These are phyloP conservation scores for Allolobophora icterica DNA, from an alignment of 2,888 invertebrate species.

Conservation along the genomic window DNA sequence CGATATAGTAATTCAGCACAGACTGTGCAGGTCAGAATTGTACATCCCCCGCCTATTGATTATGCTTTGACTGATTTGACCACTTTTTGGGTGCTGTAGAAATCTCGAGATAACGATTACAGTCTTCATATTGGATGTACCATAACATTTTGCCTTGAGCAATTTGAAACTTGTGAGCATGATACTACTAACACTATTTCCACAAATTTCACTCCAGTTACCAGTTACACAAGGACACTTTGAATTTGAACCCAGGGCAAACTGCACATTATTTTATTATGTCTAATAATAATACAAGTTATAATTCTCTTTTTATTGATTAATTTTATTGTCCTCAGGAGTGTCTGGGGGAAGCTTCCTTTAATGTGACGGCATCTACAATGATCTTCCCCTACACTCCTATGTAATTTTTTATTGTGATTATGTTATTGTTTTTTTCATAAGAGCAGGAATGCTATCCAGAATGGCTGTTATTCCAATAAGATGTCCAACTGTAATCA, in stretches of 20 bases:
- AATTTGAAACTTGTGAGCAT: not conserved
- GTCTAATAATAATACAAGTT: too few species aligned
- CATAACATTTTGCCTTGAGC: not conserved
- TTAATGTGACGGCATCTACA: too few species aligned
- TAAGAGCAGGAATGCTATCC: not conserved
- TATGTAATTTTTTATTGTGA: too few species aligned
- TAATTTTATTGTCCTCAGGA: too few species aligned
- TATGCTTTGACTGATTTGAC: too few species aligned
- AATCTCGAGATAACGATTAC: too few species aligned
- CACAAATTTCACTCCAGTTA: not conserved
- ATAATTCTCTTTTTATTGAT: too few species aligned
- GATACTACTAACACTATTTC: not conserved
- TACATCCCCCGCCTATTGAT: too few species aligned
- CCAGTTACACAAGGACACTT: not conserved
- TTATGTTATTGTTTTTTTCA: too few species aligned
- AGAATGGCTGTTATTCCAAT: not conserved
- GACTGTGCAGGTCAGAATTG: not conserved
- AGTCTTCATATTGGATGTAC: not conserved
- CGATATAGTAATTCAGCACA: not conserved
- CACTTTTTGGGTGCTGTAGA: too few species aligned
- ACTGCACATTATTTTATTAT: not conserved
- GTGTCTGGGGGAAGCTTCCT: too few species aligned
- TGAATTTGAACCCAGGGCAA: not conserved
- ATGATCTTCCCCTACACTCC: too few species aligned
- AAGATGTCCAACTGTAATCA: not conserved